Conservation (phyloP, 2,888 invertebrate species). For the Sinelater perroti region DNA sequence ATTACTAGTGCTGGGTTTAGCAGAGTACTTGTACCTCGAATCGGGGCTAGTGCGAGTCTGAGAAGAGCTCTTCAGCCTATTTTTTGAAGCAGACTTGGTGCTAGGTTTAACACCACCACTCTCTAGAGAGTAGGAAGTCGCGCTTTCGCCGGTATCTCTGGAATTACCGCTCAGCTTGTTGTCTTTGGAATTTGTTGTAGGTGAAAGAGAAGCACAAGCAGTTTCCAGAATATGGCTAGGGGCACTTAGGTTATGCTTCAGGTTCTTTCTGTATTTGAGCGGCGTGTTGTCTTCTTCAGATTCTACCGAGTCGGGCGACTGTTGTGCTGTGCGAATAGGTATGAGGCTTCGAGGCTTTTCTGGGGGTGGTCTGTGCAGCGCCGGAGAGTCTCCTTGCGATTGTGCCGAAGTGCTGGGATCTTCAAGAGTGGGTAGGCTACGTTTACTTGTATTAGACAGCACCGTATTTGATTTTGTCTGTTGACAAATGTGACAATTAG, state of each 20-base stretch:
- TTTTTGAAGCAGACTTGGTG: slow-evolving; percentile 15
- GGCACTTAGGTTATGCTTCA: slow-evolving; percentile 1
- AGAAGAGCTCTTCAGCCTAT: slow-evolving; percentile 21
- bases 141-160: slow-evolving; percentile 5
- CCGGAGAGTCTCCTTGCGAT: slow-evolving; percentile 45
- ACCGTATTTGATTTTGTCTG: slow-evolving; percentile 24
- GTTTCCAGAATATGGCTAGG: slow-evolving; percentile 4
- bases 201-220: not conserved
- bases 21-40: slow-evolving; percentile 8
- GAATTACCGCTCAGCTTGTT: slow-evolving; percentile 1
- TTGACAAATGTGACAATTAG: no score
- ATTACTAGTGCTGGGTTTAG: slow-evolving; percentile 28
- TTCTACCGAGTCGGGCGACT: slow-evolving; percentile 6
- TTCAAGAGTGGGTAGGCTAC: slow-evolving; percentile 28
- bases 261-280: not conserved
- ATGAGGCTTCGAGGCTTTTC: slow-evolving; percentile 38
- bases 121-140: not conserved
- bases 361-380: slow-evolving; percentile 41
- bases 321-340: slow-evolving; percentile 28
- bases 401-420: slow-evolving; percentile 42
- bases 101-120: slow-evolving; percentile 13
- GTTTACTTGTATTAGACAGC: slow-evolving; percentile 38
- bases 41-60: slow-evolving; percentile 9
- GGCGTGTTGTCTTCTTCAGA: not conserved
- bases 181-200: slow-evolving; percentile 5